Evolutionary conservation across 2,888 invertebrate genomes (phyloP).

Genomic region (Galerucella nymphaeae): DNA sequence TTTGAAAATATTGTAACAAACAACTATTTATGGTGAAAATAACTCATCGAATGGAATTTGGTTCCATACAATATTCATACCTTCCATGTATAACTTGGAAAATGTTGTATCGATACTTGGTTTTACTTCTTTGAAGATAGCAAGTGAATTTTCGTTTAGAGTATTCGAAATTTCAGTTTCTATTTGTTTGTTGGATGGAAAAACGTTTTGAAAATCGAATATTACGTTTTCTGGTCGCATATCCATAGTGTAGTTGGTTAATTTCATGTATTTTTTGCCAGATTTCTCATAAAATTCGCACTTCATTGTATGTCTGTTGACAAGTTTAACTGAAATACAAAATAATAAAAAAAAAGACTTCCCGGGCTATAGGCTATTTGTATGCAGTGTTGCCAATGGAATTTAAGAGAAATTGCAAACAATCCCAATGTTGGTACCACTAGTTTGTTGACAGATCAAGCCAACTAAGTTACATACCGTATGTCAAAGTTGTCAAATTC

Average conservation of each 20-base stretch:
- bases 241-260: slow-evolving; percentile 63
- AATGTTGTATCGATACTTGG: slow-evolving; percentile 49
- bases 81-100: slow-evolving; percentile 44
- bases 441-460: no score
- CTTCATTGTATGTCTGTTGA: slow-evolving; percentile 42
- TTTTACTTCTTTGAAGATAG: slow-evolving; percentile 54
- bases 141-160: slow-evolving; percentile 51
- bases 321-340: slow-evolving; percentile 47
- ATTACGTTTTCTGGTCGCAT: slow-evolving; percentile 68
- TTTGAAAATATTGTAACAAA: background rate
- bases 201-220: slow-evolving; percentile 51
- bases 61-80: slow-evolving; percentile 49
- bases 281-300: slow-evolving; percentile 53
- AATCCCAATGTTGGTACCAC: no score
- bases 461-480: no score
- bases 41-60: slow-evolving; percentile 54
- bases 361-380: no score
- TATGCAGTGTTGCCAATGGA: no score
- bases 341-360: no score
- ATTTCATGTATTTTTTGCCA: slow-evolving; percentile 47
- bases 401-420: no score
- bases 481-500: no score
- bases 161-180: slow-evolving; percentile 50
- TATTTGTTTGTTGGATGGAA: slow-evolving; percentile 54
- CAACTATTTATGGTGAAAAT: slow-evolving; percentile 40